A percentile compares a stretch with the other conserved stretches of the same genome.
Conservation (phyloP, 2,888 invertebrate genomes). For the Trichogramma dendrolimi region DNA sequence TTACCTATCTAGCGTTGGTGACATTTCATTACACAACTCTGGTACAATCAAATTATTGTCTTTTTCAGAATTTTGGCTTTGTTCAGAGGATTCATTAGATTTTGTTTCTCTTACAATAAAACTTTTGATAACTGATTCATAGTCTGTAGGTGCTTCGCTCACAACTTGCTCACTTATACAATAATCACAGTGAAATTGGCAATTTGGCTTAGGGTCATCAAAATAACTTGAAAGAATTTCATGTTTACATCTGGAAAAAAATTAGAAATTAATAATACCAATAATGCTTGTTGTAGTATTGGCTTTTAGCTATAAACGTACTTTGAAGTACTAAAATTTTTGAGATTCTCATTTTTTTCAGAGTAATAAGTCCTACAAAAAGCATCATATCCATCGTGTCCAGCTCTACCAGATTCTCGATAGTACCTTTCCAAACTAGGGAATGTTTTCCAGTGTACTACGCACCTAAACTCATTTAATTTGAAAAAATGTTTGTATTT, state of each 20-base stretch:
- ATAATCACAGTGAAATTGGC: conserved; percentile 74
- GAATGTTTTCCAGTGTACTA: conserved; percentile 91
- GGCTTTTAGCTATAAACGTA: not conserved
- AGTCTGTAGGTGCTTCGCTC: conserved; percentile 64
- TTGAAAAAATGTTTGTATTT: not conserved
- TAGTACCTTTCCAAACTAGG: conserved; percentile 92
- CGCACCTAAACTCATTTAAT: conserved; percentile 63
- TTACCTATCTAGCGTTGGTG: too few relatives aligned
- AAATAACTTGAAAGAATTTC: conserved; percentile 77
- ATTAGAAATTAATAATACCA: conserved; percentile 29
- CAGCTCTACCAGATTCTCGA: conserved; percentile 90
- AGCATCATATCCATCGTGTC: conserved; percentile 84
- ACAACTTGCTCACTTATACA: conserved; percentile 71
- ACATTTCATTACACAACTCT: too few relatives aligned
- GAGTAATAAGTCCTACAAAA: conserved; percentile 80
- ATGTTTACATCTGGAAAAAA: conserved; percentile 66
- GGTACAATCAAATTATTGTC: too few relatives aligned
- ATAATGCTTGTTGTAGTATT: not conserved
- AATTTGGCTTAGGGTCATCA: conserved; percentile 74
- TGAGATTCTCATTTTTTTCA: conserved; percentile 27
- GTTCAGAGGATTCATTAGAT: too few relatives aligned
- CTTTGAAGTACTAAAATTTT: not conserved
- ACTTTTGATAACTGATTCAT: conserved; percentile 38
- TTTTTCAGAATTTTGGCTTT: too few relatives aligned
- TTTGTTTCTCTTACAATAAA: too few relatives aligned